These are phyloP conservation scores for Dicentrarchus labrax DNA, from an alignment of 2,113 vertebrate genomes.

Conservation along the genomic window DNA sequence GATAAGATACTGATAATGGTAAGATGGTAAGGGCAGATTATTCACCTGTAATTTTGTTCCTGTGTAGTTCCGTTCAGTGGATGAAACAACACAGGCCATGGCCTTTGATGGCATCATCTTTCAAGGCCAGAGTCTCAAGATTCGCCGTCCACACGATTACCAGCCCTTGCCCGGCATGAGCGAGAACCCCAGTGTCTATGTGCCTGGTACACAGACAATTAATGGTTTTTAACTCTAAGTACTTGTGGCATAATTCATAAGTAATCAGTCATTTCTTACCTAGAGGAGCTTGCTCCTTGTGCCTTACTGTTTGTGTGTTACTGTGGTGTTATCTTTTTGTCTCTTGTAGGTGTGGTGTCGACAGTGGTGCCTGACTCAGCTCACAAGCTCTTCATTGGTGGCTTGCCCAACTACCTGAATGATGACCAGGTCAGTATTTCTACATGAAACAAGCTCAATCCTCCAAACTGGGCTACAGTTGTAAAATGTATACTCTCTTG, in stretches of 20 bases:
- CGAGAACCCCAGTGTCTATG: constrained; percentile 94
- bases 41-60: not conserved
- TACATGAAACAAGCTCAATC: not conserved
- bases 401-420: constrained; percentile 94
- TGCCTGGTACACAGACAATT: constrained; percentile 88
- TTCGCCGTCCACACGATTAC: constrained; percentile 93
- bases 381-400: constrained; percentile 93
- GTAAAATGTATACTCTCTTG: not conserved
- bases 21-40: not conserved
- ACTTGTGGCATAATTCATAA: constrained; percentile 72
- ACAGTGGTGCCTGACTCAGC: constrained; percentile 95
- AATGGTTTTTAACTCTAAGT: constrained; percentile 78
- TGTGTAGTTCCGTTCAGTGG: constrained; percentile 93
- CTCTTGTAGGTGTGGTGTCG: constrained; percentile 89
- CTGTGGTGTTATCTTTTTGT: not conserved
- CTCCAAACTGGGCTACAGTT: not conserved
- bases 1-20: not conserved
- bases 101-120: constrained; percentile 96
- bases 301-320: not conserved
- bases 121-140: constrained; percentile 95
- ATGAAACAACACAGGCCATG: constrained; percentile 95
- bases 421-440: constrained; percentile 90
- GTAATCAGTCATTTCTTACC: constrained; percentile 23
- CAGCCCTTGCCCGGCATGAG: constrained; percentile 95
- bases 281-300: constrained; percentile 6